Conservation (phyloP, 2,888 invertebrate genomes). For the Patella caerulea region DNA sequence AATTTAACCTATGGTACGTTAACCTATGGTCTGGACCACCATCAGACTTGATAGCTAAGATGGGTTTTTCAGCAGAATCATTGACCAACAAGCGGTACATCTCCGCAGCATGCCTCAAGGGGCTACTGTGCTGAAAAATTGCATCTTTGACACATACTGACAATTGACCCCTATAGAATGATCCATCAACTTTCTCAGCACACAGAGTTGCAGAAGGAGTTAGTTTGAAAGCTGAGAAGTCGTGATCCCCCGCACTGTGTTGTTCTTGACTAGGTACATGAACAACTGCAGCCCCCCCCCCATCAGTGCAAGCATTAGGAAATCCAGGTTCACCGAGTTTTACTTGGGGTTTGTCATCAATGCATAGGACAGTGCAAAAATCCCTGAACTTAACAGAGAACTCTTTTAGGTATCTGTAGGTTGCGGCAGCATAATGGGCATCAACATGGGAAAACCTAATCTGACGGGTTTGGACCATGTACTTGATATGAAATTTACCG, state of each 20-base stretch:
- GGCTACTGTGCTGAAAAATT: constrained; percentile 23
- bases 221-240: constrained; percentile 22
- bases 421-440: constrained; percentile 16
- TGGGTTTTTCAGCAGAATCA: constrained; percentile 17
- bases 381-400: constrained; percentile 17
- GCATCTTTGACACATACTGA: constrained; percentile 30
- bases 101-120: constrained; percentile 26
- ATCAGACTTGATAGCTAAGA: constrained; percentile 22
- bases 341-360: constrained; percentile 28
- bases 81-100: background rate
- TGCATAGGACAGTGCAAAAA: constrained; percentile 8
- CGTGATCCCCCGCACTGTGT: constrained; percentile 27
- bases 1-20: background rate
- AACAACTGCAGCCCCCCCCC: constrained; percentile 16
- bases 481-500: constrained; percentile 26
- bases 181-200: constrained; percentile 9
- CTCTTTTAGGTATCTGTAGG: constrained; percentile 19
- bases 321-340: constrained; percentile 26
- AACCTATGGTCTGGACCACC: no score
- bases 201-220: constrained; percentile 22
- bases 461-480: constrained; percentile 29
- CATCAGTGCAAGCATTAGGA: constrained; percentile 22
- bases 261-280: constrained; percentile 7
- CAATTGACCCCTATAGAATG: constrained; percentile 27
- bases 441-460: constrained; percentile 23